Base-by-base conservation (phyloP, 2,888 invertebrate genomes). In the Drosophila tripunctata region DNA sequence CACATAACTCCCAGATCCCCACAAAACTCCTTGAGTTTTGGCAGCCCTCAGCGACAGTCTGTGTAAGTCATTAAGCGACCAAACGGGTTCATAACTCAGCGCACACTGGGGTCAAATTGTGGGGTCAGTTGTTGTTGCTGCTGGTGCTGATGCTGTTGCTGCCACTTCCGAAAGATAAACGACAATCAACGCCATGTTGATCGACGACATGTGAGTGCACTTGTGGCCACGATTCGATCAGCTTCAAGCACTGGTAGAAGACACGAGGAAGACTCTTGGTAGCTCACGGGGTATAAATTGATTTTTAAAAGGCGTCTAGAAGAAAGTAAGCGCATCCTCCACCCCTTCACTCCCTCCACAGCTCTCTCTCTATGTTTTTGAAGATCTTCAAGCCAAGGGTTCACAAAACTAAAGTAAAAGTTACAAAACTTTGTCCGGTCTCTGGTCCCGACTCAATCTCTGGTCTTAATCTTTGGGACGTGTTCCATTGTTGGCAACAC, bases 81-180 rank as follows among this genome's bases (percentile, higher is more conserved):
- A 43, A 73, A 86, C 84, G 81, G 87, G 84, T 88, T 84, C 88
- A 84, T 84, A 88, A 84, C 73, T 83, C 64, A 60, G 52, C 38
- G 65, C 56, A 71, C 40, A 44, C 52, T 40, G 45, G 54, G 72
- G 69, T 69, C 70, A 69, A 19, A 14, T 19, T 65, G 56, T n/a
- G 68, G 81, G 82, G 78, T 82, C 77, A 82, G 21, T 6, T 27
- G 27, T 10, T 8, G n/a, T n/a, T 10, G 27, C 10, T 10, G 27
- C 8, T 7, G 10, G 27, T 10, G 27, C 8, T 10, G 27, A 10
- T 8, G 8, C 22, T 36, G 14, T 51, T 30, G 40, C 47, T 38
- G 48, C 56, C 60, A 74, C 80, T 80, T 77, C 84, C 79, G 81
- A 78, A 64, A 87, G 85, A 74, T 68, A 79, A 87, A 81, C 66